These are phyloP conservation scores for Nicator chloris DNA, from an alignment of 2,113 vertebrate species.

Conservation along the genomic window DNA sequence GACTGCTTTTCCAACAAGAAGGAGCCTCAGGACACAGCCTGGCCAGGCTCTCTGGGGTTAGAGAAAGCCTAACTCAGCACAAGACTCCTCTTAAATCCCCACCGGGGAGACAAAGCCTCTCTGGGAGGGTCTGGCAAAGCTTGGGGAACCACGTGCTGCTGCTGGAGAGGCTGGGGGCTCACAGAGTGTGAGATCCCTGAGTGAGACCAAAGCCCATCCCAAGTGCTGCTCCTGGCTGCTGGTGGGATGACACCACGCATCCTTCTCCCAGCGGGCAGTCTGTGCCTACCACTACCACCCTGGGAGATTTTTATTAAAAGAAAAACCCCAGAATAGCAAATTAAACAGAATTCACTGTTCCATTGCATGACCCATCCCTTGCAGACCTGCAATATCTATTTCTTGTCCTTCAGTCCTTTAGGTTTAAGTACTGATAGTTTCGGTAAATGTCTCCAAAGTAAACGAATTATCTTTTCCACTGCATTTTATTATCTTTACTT, in stretches of 20 bases:
- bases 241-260: background rate
- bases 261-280: too few species aligned
- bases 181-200: background rate
- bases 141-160: background rate
- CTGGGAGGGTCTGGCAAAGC: background rate
- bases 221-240: background rate
- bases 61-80: background rate
- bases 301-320: background rate
- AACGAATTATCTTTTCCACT: background rate
- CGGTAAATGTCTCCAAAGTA: background rate
- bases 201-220: background rate
- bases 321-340: background rate
- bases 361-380: background rate
- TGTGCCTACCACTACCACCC: background rate
- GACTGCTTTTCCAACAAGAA: background rate
- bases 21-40: background rate
- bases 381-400: background rate
- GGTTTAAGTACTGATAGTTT: background rate
- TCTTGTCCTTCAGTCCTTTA: background rate
- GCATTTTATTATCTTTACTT: background rate
- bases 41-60: background rate
- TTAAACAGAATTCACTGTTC: background rate
- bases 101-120: background rate
- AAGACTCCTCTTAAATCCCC: background rate
- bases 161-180: background rate